Evolutionary conservation across 2,888 invertebrate species (phyloP).

Genomic region (Meloe dianella): DNA sequence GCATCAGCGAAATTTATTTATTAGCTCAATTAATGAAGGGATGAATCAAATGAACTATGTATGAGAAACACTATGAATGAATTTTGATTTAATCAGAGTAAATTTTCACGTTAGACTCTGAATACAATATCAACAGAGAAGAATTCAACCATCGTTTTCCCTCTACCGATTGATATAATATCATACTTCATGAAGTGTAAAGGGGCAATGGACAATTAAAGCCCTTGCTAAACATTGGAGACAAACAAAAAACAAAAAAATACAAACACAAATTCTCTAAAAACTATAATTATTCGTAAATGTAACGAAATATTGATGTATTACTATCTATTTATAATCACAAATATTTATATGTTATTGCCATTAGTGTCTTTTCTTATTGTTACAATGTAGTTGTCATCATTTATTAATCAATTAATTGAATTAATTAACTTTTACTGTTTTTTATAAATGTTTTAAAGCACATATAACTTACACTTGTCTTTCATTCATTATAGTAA

Average conservation of each 20-base stretch:
- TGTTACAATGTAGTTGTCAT: background rate
- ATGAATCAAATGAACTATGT: too few relatives aligned
- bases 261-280: background rate
- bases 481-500: constrained; percentile 27
- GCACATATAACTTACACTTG: constrained; percentile 26
- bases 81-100: background rate
- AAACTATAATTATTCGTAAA: background rate
- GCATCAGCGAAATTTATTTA: too few relatives aligned
- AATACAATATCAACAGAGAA: constrained; percentile 98
- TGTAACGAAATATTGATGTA: constrained; percentile 21
- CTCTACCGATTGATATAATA: constrained; percentile 75
- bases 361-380: constrained; percentile 30
- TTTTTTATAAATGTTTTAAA: constrained; percentile 19
- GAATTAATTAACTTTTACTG: constrained; percentile 14
- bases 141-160: constrained; percentile 97
- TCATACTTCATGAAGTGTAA: constrained; percentile 78
- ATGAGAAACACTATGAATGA: background rate
- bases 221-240: constrained; percentile 18
- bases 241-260: background rate
- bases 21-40: too few relatives aligned
- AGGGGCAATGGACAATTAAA: constrained; percentile 44
- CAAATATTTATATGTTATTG: constrained; percentile 19
- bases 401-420: background rate
- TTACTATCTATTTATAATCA: constrained; percentile 2
- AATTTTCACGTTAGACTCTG: constrained; percentile 70